phyloP scores from a whole-genome alignment of 2,113 vertebrate species.

The Brienomyrus brachyistius region DNA sequence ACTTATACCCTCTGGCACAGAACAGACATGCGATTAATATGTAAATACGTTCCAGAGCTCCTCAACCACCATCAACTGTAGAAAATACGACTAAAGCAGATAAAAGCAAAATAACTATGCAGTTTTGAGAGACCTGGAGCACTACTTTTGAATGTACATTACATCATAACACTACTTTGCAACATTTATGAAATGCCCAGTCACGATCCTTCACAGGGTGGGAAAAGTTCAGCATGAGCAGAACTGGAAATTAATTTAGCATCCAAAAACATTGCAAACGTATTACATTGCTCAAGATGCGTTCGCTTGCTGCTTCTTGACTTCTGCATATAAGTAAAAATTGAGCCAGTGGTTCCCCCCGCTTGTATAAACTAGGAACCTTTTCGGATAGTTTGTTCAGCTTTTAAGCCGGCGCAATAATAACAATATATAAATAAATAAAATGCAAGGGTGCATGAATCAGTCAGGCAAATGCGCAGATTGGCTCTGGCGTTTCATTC shows the following conservation, averaged over 20 bases:
- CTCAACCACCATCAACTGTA: not conserved
- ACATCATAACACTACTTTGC: not conserved
- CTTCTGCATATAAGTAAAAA: not conserved
- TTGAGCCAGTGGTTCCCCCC: not conserved
- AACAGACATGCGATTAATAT: not conserved
- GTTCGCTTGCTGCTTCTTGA: not conserved
- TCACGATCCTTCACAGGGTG: not conserved
- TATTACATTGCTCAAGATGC: not conserved
- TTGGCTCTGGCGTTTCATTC: not conserved
- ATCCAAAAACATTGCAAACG: not conserved
- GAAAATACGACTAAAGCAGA: not conserved
- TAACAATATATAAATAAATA: conserved; percentile 18
- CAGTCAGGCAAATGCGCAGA: conserved; percentile 21
- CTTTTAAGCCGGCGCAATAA: conserved; percentile 5
- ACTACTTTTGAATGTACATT: not conserved
- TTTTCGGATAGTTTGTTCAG: not conserved
- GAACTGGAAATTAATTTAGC: not conserved
- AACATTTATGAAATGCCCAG: not conserved
- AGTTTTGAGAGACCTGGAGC: not conserved
- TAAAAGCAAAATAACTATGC: not conserved
- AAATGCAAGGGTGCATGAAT: conserved; percentile 28
- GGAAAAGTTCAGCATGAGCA: not conserved
- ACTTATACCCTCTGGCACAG: not conserved
- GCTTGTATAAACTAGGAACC: not conserved
- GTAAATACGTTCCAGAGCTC: not conserved